Evolutionary conservation across 2,888 invertebrate species (phyloP).

Genomic region (Leptinotarsa rubiginosa): DNA sequence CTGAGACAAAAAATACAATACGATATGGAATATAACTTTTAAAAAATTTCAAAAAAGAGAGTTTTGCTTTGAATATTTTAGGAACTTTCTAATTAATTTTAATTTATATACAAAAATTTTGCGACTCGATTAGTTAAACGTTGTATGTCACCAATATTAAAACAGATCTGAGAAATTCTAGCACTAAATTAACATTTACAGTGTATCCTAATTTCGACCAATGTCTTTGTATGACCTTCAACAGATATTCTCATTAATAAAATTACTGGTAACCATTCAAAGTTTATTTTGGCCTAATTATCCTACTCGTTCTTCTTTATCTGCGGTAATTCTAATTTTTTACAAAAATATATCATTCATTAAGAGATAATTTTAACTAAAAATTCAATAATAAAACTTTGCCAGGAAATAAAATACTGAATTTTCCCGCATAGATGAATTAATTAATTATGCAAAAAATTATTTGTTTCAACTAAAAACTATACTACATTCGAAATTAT

Average conservation of each 20-base stretch:
- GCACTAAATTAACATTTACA: no score
- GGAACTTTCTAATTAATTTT: no score
- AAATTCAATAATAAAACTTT: neutral
- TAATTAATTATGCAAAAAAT: neutral
- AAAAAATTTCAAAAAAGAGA: no score
- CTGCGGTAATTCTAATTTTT: neutral
- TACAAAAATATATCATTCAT: slow-evolving; percentile 10
- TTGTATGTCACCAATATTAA: no score
- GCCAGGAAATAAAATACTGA: slow-evolving; percentile 3
- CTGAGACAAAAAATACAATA: no score
- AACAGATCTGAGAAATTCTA: no score
- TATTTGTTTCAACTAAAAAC: neutral
- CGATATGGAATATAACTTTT: no score
- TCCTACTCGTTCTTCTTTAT: neutral
- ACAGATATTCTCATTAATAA: neutral
- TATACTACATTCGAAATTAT: no score
- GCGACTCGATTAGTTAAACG: no score
- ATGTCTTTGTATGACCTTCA: neutral
- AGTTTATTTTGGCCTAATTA: slow-evolving; percentile 7
- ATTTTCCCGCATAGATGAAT: neutral
- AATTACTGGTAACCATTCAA: slow-evolving; percentile 16
- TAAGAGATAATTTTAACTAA: neutral
- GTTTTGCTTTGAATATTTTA: no score
- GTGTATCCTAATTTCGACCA: no score
- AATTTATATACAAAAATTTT: no score